Percentiles rank a stretch among this genome's conserved stretches.
phyloP scores from a whole-genome alignment of 35 echinoderm and acorn worm species.

The Strongylocentrotus purpuratus region DNA sequence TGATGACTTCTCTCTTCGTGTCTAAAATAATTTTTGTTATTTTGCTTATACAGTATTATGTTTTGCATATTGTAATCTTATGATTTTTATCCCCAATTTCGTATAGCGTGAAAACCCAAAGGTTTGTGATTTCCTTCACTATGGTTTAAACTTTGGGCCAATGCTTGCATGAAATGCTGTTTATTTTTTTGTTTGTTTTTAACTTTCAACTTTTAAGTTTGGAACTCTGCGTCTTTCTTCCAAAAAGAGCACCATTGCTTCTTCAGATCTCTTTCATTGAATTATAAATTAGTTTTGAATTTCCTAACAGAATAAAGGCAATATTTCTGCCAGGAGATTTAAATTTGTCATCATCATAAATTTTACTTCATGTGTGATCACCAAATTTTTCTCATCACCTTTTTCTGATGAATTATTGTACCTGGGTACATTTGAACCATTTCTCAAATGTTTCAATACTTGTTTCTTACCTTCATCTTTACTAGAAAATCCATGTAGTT shows the following conservation, averaged over 20 bases:
- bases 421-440: not conserved
- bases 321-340: not conserved
- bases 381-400: not conserved
- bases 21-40: not conserved
- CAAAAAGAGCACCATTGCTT: not conserved
- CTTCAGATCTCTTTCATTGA: not conserved
- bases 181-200: not conserved
- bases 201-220: not conserved
- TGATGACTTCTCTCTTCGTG: too few relatives aligned
- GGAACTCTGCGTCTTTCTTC: not conserved
- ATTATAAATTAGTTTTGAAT: too few relatives aligned
- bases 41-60: not conserved
- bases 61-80: not conserved
- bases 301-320: too few relatives aligned
- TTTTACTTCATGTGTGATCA: not conserved
- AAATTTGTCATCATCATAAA: not conserved
- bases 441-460: not conserved
- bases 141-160: not conserved
- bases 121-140: not conserved
- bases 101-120: not conserved
- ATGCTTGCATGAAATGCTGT: slow-evolving; percentile 1
- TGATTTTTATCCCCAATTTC: slow-evolving; percentile 5
- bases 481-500: not conserved
- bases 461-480: not conserved
- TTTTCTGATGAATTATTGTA: not conserved